These are phyloP conservation scores for Patiria miniata DNA, from an alignment of 35 echinoderm and acorn worm species.

Conservation along the genomic window DNA sequence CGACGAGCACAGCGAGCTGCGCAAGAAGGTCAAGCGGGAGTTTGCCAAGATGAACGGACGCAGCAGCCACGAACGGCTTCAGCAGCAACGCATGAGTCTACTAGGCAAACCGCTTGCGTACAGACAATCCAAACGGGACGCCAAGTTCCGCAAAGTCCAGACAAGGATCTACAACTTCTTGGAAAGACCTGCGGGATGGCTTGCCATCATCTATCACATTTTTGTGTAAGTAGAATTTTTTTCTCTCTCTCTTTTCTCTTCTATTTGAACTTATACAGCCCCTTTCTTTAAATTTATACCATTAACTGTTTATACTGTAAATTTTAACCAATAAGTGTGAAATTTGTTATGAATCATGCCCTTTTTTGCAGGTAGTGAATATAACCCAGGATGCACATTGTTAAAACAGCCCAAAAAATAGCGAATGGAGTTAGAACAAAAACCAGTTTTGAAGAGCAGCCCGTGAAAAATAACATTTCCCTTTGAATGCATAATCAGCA, in stretches of 20 bases:
- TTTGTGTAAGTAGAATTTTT: constrained; percentile 88
- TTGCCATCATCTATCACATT: constrained; percentile 87
- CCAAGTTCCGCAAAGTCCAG: constrained; percentile 96
- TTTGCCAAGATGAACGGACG: constrained; percentile 97
- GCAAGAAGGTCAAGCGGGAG: constrained; percentile 93
- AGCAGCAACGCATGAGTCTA: constrained; percentile 94
- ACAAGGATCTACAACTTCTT: constrained; percentile 99
- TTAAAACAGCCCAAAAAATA: no score
- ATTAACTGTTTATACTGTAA: no score
- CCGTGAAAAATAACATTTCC: no score
- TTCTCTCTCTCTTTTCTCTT: not conserved
- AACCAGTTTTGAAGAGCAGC: no score
- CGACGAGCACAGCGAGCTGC: constrained; percentile 87
- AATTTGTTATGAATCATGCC: no score
- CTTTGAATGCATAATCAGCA: no score
- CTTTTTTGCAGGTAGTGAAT: no score
- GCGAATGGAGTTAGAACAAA: no score
- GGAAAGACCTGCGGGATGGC: constrained; percentile 93
- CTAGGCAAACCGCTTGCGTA: constrained; percentile 94
- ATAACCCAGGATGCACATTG: no score
- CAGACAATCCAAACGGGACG: constrained; percentile 85
- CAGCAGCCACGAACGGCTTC: constrained; percentile 46
- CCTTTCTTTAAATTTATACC: no score
- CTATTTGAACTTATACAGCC: no score
- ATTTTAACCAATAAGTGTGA: no score